These are phyloP conservation scores for Peromyscus attwateri DNA, from an alignment of 2,797 vertebrate species.

Conservation along the genomic window DNA sequence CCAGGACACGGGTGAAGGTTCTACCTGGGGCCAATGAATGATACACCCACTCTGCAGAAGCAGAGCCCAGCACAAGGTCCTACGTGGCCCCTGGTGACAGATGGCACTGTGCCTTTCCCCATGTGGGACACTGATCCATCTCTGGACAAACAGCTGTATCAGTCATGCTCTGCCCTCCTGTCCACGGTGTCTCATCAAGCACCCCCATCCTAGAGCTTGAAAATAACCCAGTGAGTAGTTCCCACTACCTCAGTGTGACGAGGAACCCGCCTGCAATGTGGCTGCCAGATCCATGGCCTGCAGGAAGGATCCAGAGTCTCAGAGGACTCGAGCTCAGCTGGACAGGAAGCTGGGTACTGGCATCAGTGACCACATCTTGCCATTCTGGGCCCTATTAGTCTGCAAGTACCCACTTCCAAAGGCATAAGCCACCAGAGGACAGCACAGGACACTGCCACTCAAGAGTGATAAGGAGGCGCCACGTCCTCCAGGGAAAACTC, in stretches of 20 bases:
- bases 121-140: too few species aligned
- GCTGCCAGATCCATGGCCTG: background rate
- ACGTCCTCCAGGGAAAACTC: background rate
- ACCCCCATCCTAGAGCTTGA: background rate
- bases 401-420: background rate
- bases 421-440: too few species aligned
- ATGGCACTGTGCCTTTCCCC: background rate
- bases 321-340: background rate
- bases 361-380: background rate
- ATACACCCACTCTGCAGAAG: background rate
- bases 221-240: too few species aligned
- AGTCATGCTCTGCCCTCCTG: background rate
- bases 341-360: background rate
- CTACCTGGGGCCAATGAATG: accelerated
- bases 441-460: background rate
- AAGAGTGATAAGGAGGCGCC: background rate
- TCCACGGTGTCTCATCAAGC: background rate
- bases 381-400: background rate
- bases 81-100: background rate
- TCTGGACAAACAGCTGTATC: too few species aligned
- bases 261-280: background rate
- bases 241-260: background rate
- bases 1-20: background rate
- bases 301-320: background rate
- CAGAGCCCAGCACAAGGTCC: background rate